Percentiles rank a stretch among this genome's conserved stretches.
Evolutionary conservation across 2,888 invertebrate genomes (phyloP).

Genomic region (Acleris literana): DNA sequence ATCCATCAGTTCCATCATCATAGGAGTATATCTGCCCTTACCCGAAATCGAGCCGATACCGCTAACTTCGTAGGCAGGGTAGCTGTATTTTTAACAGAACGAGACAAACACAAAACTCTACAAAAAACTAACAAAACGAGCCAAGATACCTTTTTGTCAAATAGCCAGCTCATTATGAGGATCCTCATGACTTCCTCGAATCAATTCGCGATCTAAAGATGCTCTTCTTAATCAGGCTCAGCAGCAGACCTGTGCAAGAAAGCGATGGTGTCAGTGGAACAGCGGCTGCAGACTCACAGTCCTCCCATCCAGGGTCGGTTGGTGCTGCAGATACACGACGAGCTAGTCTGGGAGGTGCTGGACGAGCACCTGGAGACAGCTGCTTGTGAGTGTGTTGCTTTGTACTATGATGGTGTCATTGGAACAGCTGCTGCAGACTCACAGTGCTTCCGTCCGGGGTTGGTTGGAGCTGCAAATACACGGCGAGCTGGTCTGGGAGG

Average conservation of each 20-base stretch:
- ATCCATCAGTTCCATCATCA: no score
- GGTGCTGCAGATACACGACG: conserved; percentile 79
- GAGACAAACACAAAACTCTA: no score
- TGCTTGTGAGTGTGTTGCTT: conserved; percentile 50
- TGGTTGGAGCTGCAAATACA: conserved; percentile 72
- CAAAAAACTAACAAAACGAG: no score
- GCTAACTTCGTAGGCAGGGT: no score
- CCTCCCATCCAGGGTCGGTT: conserved; percentile 38
- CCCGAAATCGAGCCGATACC: no score
- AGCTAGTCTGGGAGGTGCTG: conserved; percentile 77
- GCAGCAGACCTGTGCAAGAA: conserved; percentile 80
- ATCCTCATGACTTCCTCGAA: neutral
- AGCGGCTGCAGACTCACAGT: conserved; percentile 43
- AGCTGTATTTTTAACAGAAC: no score
- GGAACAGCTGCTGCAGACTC: conserved; percentile 45
- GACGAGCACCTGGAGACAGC: conserved; percentile 48
- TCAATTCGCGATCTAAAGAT: neutral
- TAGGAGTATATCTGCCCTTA: no score
- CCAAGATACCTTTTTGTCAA: no score
- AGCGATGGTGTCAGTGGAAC: conserved; percentile 64
- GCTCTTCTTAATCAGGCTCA: conserved; percentile 56
- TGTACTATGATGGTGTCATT: conserved; percentile 30
- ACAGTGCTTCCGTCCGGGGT: conserved; percentile 39
- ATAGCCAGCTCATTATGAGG: no score
- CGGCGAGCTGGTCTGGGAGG: conserved; percentile 81